Evolutionary conservation across 2,113 vertebrate genomes (phyloP).

Genomic region (Microcebus ravelobensis): DNA sequence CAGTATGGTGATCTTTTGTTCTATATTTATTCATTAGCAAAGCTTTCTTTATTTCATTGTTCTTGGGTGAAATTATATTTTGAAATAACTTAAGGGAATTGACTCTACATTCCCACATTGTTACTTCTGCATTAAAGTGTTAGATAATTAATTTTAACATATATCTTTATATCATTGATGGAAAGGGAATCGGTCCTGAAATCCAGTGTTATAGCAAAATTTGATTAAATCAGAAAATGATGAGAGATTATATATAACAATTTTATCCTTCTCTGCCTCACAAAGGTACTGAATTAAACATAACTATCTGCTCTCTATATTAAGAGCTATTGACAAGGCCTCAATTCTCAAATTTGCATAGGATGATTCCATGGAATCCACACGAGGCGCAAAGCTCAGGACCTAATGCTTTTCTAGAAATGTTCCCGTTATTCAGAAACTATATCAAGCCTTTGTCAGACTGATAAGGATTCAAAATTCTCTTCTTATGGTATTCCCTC

Average conservation of each 20-base stretch:
- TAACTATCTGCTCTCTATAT: neutral
- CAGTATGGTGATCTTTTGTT: constrained; percentile 40
- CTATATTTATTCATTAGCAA: constrained; percentile 52
- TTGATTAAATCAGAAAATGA: constrained; percentile 54
- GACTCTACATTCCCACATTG: constrained; percentile 7
- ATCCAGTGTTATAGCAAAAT: neutral
- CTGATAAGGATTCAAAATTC: neutral
- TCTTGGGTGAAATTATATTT: constrained; percentile 47
- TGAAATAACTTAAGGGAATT: constrained; percentile 55
- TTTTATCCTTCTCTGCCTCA: neutral
- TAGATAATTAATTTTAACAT: constrained; percentile 18
- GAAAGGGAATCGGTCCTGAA: constrained; percentile 12
- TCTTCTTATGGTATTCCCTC: neutral
- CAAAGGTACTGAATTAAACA: neutral
- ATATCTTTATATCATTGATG: constrained; percentile 24
- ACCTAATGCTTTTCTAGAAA: neutral
- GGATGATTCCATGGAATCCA: neutral
- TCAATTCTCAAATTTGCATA: neutral
- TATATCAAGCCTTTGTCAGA: neutral
- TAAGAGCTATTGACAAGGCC: neutral
- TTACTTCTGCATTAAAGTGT: neutral
- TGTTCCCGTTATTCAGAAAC: neutral
- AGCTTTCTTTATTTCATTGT: constrained; percentile 42
- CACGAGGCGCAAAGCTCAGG: neutral
- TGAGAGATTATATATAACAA: neutral